These are phyloP conservation scores for Philereme transversata DNA, from an alignment of 2,888 invertebrate genomes.

Conservation along the genomic window DNA sequence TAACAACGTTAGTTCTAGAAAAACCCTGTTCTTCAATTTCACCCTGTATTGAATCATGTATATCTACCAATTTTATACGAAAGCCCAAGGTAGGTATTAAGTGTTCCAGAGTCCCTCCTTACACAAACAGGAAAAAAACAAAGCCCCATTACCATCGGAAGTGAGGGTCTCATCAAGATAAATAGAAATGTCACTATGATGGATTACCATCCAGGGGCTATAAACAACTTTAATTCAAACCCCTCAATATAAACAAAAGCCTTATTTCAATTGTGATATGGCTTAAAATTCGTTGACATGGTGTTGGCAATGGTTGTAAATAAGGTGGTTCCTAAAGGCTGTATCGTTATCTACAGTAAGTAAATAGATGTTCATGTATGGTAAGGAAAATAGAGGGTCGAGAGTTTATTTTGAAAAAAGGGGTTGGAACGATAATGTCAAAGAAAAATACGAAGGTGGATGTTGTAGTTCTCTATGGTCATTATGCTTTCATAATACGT, in stretches of 20 bases:
- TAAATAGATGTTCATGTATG: constrained; percentile 60
- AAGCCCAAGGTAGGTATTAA: no score
- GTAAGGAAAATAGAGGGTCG: constrained; percentile 43
- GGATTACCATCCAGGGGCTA: constrained; percentile 65
- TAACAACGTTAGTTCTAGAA: no score
- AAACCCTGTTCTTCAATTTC: no score
- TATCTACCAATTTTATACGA: no score
- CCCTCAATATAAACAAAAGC: background rate
- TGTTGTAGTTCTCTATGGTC: no score
- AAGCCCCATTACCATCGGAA: constrained; percentile 72
- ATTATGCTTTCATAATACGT: no score
- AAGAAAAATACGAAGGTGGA: background rate
- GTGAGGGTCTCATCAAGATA: constrained; percentile 78
- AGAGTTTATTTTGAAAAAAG: constrained; percentile 27
- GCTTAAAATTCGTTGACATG: constrained; percentile 43
- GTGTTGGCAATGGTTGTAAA: constrained; percentile 37
- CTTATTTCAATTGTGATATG: constrained; percentile 35
- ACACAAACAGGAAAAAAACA: constrained; percentile 55
- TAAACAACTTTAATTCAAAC: constrained; percentile 38
- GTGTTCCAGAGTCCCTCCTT: constrained; percentile 20
- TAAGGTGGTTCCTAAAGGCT: constrained; percentile 57
- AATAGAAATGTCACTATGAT: constrained; percentile 81
- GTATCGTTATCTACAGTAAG: constrained; percentile 61
- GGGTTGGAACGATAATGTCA: background rate
- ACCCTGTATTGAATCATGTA: no score